Percentiles rank a stretch among this genome's conserved stretches.
phyloP scores from a whole-genome alignment of 2,113 vertebrate genomes.

The Chitala chitala region DNA sequence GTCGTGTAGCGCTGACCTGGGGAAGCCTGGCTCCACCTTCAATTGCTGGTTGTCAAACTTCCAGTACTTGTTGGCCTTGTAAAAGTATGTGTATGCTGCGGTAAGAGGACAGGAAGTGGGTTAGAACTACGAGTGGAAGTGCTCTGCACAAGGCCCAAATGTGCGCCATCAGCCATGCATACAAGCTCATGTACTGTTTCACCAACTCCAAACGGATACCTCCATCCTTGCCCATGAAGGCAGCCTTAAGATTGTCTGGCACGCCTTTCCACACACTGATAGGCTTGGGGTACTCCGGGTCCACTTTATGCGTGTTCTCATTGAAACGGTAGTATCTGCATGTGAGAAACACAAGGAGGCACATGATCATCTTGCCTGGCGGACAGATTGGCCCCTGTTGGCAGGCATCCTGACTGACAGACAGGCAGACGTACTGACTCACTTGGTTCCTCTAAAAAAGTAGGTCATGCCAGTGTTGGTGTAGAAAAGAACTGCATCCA shows the following conservation, averaged over 20 bases:
- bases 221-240: conserved; percentile 78
- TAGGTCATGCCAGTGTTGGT: conserved; percentile 82
- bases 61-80: conserved; percentile 89
- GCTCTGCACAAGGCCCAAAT: too few species aligned
- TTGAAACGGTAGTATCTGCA: conserved; percentile 82
- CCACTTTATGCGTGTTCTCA: conserved; percentile 69
- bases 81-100: conserved; percentile 82
- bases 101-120: background rate
- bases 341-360: background rate
- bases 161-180: too few species aligned
- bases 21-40: conserved; percentile 80
- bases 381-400: too few species aligned
- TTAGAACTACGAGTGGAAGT: background rate
- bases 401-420: background rate
- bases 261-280: conserved; percentile 80
- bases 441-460: conserved; percentile 83
- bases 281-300: conserved; percentile 75
- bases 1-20: conserved; percentile 76
- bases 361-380: background rate
- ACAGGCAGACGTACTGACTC: conserved; percentile 38
- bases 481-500: conserved; percentile 82
- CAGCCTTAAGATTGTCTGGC: conserved; percentile 73
- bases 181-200: background rate
- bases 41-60: conserved; percentile 88
- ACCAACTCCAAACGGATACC: conserved; percentile 53